Conservation (phyloP, 1,140 invertebrate species). For the Sipha flava region DNA sequence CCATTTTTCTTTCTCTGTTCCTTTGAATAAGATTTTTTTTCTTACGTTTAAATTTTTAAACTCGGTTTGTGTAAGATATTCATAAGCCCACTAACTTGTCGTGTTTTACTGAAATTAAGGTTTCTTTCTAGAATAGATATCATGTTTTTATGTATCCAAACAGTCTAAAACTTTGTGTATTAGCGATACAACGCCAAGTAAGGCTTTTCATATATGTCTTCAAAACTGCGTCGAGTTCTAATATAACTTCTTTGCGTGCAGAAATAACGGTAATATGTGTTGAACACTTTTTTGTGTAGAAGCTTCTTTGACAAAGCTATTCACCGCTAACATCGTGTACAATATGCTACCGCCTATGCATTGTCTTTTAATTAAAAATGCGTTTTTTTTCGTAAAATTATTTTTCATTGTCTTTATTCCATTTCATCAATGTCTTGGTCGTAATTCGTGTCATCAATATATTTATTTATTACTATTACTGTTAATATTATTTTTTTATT, state of each 20-base stretch:
- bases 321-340: background rate
- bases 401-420: background rate
- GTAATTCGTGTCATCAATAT: background rate
- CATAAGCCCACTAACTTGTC: background rate
- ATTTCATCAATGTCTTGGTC: background rate
- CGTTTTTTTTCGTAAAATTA: background rate
- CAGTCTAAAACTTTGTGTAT: background rate
- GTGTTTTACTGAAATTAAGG: background rate
- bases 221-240: background rate
- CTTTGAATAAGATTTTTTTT: background rate
- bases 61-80: background rate
- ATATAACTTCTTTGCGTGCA: background rate
- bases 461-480: background rate
- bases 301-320: background rate
- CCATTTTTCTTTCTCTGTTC: too few species aligned
- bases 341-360: background rate
- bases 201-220: background rate
- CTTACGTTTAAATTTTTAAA: background rate
- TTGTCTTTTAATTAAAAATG: background rate
- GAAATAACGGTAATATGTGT: background rate
- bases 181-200: background rate
- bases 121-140: background rate
- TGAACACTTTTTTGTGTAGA: background rate
- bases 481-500: background rate
- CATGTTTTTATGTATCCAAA: background rate